Base-by-base conservation (phyloP, 2,888 invertebrate species). In the Cecidostiba fungosa region DNA sequence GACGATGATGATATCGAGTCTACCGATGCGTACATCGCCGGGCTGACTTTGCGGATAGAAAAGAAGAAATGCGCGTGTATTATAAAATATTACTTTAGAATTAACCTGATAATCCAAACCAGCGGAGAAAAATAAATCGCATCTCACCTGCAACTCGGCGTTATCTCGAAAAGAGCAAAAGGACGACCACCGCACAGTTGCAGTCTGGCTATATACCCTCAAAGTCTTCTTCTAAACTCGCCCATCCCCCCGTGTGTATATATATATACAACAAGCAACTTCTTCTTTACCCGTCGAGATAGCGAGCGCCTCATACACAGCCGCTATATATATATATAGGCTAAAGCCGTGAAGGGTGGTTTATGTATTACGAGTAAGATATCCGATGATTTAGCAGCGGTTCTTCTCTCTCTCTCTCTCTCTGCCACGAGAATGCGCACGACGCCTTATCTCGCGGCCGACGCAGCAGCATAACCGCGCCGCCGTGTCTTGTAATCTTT, bases 291-390 rank as follows among this genome's bases (percentile, higher is more conserved):
- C 70, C 70, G 54, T 59, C n/a, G 70, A 82, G 82, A 82, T 82
- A 82, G 73, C 81, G 73, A n/a, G 8, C n/a, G 69, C 54, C 77
- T 72, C 43, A 43, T 47, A 32, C 43, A n/a, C 70, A 36, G n/a
- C 19, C 47, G 16, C n/a, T 26, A 91, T 91, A 91, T 92, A n/a
- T n/a, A n/a, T n/a, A 47, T 84, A 80, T 69, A 72, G 26, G 23
- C 66, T 77, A 73, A 92, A 92, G 93, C 92, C 89, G 66, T 90
- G 92, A 92, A 93, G 93, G 93, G 93, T 92, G 93, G 91, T 93
- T 93, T 93, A 93, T 93, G 93, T 93, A 93, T 93, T 92, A 92
- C 91, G 91, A 91, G 91, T 91, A 92, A 93, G 93, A 93, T 93
- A 93, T 93, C 93, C 93, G 93, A 93, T 93, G 93, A 93, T 93